Conservation (phyloP, 2,888 invertebrate species). For the Cantharis rufa region DNA sequence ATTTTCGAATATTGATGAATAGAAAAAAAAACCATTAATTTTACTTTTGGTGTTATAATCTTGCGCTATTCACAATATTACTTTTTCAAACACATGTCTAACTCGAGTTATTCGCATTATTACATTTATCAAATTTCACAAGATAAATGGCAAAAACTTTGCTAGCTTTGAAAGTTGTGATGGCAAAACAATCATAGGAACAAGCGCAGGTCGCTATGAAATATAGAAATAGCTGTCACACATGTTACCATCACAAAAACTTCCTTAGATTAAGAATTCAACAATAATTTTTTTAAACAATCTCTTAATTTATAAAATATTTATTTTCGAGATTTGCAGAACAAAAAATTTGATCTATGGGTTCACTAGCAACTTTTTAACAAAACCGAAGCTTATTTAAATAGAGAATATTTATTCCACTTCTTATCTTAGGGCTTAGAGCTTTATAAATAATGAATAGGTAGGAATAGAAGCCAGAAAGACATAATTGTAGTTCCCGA, state of each 20-base stretch:
- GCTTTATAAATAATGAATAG: slow-evolving; percentile 6
- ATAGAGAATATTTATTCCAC: not conserved
- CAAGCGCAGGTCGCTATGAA: slow-evolving; percentile 47
- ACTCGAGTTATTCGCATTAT: slow-evolving; percentile 35
- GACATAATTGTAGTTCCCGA: slow-evolving; percentile 3
- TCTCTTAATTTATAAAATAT: not conserved
- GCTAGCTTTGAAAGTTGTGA: slow-evolving; percentile 40
- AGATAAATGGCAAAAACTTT: slow-evolving; percentile 34
- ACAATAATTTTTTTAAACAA: not conserved
- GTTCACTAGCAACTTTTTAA: not conserved
- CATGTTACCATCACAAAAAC: slow-evolving; percentile 42
- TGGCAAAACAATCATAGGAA: slow-evolving; percentile 47
- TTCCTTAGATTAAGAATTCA: slow-evolving; percentile 3
- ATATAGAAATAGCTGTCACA: slow-evolving; percentile 48
- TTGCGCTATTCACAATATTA: slow-evolving; percentile 9
- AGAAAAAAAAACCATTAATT: not conserved
- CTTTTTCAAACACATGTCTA: slow-evolving; percentile 37
- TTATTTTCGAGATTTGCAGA: not conserved
- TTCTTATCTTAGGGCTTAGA: not conserved
- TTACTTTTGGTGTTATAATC: slow-evolving; percentile 13
- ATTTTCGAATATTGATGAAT: not conserved
- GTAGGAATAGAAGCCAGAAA: not conserved
- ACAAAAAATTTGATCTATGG: not conserved
- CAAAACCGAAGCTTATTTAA: not conserved
- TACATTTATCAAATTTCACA: slow-evolving; percentile 42